Evolutionary conservation across 2,797 vertebrate species (phyloP), one percentile per base, ranked within the genome.

Genomic region (Balearica regulorum): DNA sequence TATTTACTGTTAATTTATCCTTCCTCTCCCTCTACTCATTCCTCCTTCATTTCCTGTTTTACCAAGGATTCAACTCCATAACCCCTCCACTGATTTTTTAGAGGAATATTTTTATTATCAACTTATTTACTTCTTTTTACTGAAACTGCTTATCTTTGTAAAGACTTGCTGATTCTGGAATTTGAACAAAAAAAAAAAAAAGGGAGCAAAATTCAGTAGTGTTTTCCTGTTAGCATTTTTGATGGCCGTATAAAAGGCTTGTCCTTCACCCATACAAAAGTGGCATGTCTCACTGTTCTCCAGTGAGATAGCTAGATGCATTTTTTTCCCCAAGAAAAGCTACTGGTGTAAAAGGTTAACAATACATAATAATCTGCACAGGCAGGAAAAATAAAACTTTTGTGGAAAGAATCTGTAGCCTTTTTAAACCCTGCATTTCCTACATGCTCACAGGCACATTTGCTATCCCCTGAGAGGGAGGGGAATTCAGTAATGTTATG

Each of bases 151-250:
- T 72, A 14, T 78, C 57, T 92, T 61, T 39, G 4, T 65, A 26
- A 83, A 61, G 69, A 86, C 21, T 83, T 93, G 69, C 33, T 91
- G 65, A 71, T 61, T 78, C 57, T 91, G 66, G n/a, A 93, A 71
- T 90, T 64, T 48, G 5, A 53, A 44, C 9, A 0, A 28, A 37
- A 43, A n/a, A 28, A 35, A 35, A 64, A 39, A 37, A 22, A 20
- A 4, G 6, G 4, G 5, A 6, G 13, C 16, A 53, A 39, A 78
- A 85, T 83, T 85, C 54, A 81, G 9, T 69, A 16, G 16, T 76
- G n/a, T 66, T 96, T 96, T 93, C 62, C 70, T 88, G 58, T 88
- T 94, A 73, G 55, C 55, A 60, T 96, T 93, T 96, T 94, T 91
- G 55, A 54, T 71, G 58, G 51, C 55, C 9, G 0, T 76, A 51